Evolutionary conservation across 2,888 invertebrate species (phyloP).

Genomic region (Acanthosepion lycidas): DNA sequence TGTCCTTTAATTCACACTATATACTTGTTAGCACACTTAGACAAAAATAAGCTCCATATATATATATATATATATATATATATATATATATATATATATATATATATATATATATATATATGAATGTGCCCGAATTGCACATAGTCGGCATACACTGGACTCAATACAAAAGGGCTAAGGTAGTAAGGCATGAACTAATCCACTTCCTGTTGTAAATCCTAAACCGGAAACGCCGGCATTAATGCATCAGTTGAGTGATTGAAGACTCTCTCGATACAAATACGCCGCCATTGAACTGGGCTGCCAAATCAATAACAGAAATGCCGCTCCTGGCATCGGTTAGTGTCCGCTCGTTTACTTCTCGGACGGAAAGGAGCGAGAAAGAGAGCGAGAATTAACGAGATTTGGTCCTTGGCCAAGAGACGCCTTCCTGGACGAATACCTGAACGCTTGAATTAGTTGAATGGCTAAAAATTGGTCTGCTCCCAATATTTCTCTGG

Average conservation of each 20-base stretch:
- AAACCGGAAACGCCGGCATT: background rate
- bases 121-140: background rate
- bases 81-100: slow-evolving; percentile 22
- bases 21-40: background rate
- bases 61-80: background rate
- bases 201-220: background rate
- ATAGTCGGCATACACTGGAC: background rate
- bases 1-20: too few relatives aligned
- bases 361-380: slow-evolving; percentile 25
- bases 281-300: background rate
- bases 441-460: background rate
- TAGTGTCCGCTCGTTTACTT: background rate
- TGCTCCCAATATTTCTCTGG: background rate
- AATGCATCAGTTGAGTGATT: background rate
- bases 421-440: slow-evolving; percentile 2
- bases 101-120: slow-evolving; percentile 2
- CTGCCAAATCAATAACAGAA: background rate
- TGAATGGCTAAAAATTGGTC: background rate
- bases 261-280: background rate
- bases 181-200: background rate
- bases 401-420: background rate
- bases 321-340: background rate
- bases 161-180: background rate
- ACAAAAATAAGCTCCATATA: background rate
- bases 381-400: slow-evolving; percentile 35